phyloP scores from a whole-genome alignment of 2,797 vertebrate species.

The Uromys caudimaculatus region DNA sequence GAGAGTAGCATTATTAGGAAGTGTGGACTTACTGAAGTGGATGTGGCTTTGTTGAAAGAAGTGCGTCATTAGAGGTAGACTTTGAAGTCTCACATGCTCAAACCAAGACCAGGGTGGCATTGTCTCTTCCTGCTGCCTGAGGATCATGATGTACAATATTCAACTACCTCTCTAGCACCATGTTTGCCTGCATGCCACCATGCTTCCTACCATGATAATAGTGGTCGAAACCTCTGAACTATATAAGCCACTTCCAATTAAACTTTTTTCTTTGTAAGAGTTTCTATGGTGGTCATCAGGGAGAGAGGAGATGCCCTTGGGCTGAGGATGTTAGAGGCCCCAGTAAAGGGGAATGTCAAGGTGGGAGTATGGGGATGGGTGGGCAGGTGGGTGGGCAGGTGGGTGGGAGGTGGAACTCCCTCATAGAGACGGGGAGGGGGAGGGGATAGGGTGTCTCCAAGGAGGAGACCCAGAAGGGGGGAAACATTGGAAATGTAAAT shows the following conservation, averaged over 20 bases:
- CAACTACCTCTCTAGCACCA: not conserved
- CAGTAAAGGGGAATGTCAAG: too few species aligned
- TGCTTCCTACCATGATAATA: not conserved
- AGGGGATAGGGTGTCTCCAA: too few species aligned
- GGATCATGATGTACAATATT: not conserved
- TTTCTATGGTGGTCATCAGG: too few species aligned
- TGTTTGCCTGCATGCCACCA: not conserved
- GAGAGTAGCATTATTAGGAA: not conserved
- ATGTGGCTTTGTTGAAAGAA: not conserved
- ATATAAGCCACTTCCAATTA: not conserved
- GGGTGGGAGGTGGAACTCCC: too few species aligned
- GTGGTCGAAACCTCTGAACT: not conserved
- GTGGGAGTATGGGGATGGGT: too few species aligned
- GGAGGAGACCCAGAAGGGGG: too few species aligned
- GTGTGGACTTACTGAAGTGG: not conserved
- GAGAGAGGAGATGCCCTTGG: too few species aligned
- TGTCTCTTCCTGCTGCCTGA: not conserved
- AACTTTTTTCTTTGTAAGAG: not conserved
- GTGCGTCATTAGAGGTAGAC: not conserved
- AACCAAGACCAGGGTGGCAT: not conserved
- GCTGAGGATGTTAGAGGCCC: too few species aligned
- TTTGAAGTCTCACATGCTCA: not conserved
- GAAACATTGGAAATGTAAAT: too few species aligned
- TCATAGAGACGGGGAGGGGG: too few species aligned
- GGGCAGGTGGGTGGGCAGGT: too few species aligned